Conservation (phyloP, 1,140 invertebrate species). For the Chironomus striatipennis region DNA sequence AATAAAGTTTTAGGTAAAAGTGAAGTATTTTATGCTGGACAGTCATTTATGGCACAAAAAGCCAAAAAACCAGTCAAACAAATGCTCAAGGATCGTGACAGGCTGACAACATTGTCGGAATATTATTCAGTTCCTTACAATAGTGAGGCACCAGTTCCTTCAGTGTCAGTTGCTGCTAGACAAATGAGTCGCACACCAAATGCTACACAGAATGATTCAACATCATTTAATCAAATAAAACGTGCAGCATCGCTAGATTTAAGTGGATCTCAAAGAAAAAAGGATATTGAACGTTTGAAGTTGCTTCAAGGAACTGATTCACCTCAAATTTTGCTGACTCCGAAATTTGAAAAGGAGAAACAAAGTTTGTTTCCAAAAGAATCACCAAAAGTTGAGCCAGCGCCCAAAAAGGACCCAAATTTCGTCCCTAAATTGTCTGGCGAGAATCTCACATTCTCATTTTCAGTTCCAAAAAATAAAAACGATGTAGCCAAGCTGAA, state of each 20-base stretch:
- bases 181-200: background rate
- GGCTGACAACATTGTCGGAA: conserved; percentile 38
- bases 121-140: conserved; percentile 33
- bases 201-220: background rate
- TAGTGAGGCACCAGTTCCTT: conserved; percentile 27
- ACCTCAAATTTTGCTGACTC: background rate
- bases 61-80: conserved; percentile 50
- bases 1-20: conserved; percentile 64
- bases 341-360: background rate
- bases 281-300: conserved; percentile 51
- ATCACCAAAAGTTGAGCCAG: background rate
- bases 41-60: conserved; percentile 45
- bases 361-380: background rate
- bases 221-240: background rate
- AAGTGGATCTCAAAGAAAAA: conserved; percentile 41
- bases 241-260: background rate
- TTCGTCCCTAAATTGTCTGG: conserved; percentile 32
- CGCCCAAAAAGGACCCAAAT: conserved; percentile 18
- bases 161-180: background rate
- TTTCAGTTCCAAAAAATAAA: conserved; percentile 48
- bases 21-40: conserved; percentile 61
- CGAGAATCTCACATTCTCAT: conserved; percentile 47
- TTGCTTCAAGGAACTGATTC: conserved; percentile 41
- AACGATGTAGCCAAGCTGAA: conserved; percentile 53
- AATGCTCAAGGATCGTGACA: conserved; percentile 43